Evolutionary conservation across 2,797 vertebrate genomes (phyloP), one percentile per base, ranked within the genome.

Genomic region (Buceros bicornis): DNA sequence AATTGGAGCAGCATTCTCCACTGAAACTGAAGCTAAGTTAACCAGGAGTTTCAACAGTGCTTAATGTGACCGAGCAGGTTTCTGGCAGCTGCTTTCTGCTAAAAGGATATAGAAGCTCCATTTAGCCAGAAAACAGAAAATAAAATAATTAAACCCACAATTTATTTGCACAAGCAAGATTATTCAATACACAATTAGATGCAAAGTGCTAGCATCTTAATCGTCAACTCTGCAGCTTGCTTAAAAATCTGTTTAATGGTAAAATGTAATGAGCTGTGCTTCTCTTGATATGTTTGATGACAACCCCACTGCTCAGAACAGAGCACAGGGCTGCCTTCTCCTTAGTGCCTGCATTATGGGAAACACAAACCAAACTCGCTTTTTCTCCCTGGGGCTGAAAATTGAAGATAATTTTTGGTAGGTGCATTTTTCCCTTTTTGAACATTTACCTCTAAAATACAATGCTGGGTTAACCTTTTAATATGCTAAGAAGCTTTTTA

Each of bases 81-180:
- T 90, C 88, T 88, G 83, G 91, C 92, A 94, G 83, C 87, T 93
- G 93, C 73, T 87, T 88, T 96, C 88, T 94, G 74, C 82, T 95
- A 83, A 89, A 93, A 95, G 84, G 90, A 95, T 93, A 94, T 0
- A 79, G 79, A 95, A 95, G 62, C 80, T 83, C 82, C 82, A 90
- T 76, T 96, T 92, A 96, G 95, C 67, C 76, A 94, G 78, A 96
- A 93, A 97, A 95, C 66, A 81, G 72, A 85, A 97, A 91, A 60
- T 69, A 72, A 93, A 97, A 87, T 56, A 89, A 85, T 90, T 71
- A 62, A 91, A 82, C 5, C 24, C 48, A 64, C 48, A 72, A 86
- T 80, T 81, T 50, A 62, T 26, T 92, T 61, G 76, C 43, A 42
- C 54, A 87, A 87, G 80, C 64, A 67, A 73, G 66, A 88, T 66